Evolutionary conservation across 2,113 vertebrate species (phyloP).

Genomic region (Pagrus major): DNA sequence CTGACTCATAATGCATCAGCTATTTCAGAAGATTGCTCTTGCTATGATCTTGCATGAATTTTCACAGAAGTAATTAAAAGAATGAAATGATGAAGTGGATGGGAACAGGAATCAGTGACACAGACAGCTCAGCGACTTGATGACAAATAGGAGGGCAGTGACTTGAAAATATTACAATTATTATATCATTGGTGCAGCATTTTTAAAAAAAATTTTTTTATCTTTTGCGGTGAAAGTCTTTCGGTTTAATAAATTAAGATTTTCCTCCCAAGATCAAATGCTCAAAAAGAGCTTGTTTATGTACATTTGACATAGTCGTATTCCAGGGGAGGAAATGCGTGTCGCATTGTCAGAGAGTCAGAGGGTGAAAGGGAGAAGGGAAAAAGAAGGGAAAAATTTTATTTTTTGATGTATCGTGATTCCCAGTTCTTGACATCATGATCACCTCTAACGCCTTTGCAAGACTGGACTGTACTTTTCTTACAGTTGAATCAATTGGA

Average conservation of each 20-base stretch:
- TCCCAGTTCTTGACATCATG: too few species aligned
- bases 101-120: conserved; percentile 20
- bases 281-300: not conserved
- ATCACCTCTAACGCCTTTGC: too few species aligned
- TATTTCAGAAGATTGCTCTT: conserved; percentile 49
- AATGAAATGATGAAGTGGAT: conserved; percentile 21
- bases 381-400: too few species aligned
- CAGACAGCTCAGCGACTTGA: conserved; percentile 9
- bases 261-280: not conserved
- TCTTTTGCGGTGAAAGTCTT: conserved; percentile 3
- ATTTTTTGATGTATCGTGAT: too few species aligned
- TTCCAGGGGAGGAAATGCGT: not conserved
- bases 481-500: too few species aligned
- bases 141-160: conserved; percentile 13
- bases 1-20: conserved; percentile 53
- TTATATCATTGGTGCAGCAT: not conserved
- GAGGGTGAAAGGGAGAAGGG: not conserved
- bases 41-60: conserved; percentile 56
- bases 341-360: not conserved
- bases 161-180: conserved; percentile 1
- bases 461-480: too few species aligned
- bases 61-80: conserved; percentile 54
- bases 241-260: conserved; percentile 6
- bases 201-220: not conserved
- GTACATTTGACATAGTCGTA: not conserved